phyloP scores from a whole-genome alignment of 1,140 invertebrate species.

The Monochamus saltuarius region DNA sequence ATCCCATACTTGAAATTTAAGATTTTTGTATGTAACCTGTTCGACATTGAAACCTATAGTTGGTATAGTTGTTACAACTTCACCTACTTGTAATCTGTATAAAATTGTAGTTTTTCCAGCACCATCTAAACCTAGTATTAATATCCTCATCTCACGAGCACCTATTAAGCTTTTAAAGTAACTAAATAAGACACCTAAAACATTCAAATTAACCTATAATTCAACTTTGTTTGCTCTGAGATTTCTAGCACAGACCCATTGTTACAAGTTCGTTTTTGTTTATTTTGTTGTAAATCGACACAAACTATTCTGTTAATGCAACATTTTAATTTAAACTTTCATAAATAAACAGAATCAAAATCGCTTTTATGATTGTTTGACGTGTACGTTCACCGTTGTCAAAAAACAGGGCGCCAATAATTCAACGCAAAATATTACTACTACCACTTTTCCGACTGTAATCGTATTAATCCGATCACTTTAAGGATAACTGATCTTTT shows the following conservation, averaged over 20 bases:
- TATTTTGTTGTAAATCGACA: too few species aligned
- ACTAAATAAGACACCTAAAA: slow-evolving; percentile 88
- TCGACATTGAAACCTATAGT: slow-evolving; percentile 99
- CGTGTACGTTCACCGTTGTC: too few species aligned
- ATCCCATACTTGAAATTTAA: slow-evolving; percentile 98
- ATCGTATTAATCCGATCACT: too few species aligned
- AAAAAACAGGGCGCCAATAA: too few species aligned
- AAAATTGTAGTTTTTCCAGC: slow-evolving; percentile 99
- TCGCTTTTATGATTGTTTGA: too few species aligned
- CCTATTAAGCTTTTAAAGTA: slow-evolving; percentile 93
- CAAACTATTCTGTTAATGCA: too few species aligned
- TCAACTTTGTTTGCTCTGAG: background rate
- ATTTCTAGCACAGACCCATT: background rate
- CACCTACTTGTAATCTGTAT: slow-evolving; percentile 97
- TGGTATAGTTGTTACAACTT: slow-evolving; percentile 99
- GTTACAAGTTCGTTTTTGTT: too few species aligned
- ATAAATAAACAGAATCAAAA: too few species aligned
- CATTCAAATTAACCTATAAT: slow-evolving; percentile 13
- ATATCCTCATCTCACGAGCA: slow-evolving; percentile 93
- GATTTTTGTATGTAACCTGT: slow-evolving; percentile 94
- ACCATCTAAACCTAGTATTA: slow-evolving; percentile 97
- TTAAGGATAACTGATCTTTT: too few species aligned
- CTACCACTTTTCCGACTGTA: too few species aligned
- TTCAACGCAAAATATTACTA: too few species aligned
- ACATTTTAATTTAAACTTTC: too few species aligned